These are phyloP conservation scores for Xylocopa sonorina DNA, from an alignment of 1,140 invertebrate genomes.

Conservation along the genomic window DNA sequence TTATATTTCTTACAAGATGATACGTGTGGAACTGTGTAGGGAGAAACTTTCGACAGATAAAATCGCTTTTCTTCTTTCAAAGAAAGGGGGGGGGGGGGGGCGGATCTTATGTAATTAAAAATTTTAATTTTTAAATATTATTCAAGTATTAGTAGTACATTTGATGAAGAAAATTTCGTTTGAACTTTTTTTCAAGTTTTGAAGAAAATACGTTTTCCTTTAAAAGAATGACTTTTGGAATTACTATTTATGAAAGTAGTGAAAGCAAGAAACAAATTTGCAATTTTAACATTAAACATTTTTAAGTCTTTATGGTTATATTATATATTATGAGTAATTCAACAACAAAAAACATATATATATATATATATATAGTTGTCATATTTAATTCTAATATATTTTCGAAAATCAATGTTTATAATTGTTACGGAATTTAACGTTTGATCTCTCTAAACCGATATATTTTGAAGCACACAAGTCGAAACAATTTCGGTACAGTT, in stretches of 20 bases:
- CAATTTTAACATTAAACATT: slow-evolving; percentile 32
- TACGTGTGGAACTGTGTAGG: slow-evolving; percentile 30
- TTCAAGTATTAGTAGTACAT: not conserved
- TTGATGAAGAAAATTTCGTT: not conserved
- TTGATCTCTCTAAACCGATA: slow-evolving; percentile 33
- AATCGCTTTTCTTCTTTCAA: slow-evolving; percentile 25
- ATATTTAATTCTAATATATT: slow-evolving; percentile 55
- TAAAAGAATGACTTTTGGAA: too few species aligned
- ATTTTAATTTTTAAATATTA: slow-evolving; percentile 16
- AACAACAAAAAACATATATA: too few species aligned
- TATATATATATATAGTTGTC: slow-evolving; percentile 54
- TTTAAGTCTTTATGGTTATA: slow-evolving; percentile 9
- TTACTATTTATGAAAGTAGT: too few species aligned
- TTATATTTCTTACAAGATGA: slow-evolving; percentile 43
- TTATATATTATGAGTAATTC: slow-evolving; percentile 9
- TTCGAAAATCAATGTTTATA: slow-evolving; percentile 57
- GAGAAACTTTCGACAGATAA: slow-evolving; percentile 11
- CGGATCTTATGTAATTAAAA: slow-evolving; percentile 3
- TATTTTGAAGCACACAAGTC: slow-evolving; percentile 54
- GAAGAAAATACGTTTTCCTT: not conserved
- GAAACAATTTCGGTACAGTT: slow-evolving; percentile 43
- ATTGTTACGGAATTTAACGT: slow-evolving; percentile 28
- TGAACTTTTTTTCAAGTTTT: not conserved
- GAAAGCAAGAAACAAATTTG: not conserved
- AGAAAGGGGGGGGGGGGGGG: too few species aligned